Base-by-base conservation (phyloP, 2,113 vertebrate genomes). In the Labrus mixtus region DNA sequence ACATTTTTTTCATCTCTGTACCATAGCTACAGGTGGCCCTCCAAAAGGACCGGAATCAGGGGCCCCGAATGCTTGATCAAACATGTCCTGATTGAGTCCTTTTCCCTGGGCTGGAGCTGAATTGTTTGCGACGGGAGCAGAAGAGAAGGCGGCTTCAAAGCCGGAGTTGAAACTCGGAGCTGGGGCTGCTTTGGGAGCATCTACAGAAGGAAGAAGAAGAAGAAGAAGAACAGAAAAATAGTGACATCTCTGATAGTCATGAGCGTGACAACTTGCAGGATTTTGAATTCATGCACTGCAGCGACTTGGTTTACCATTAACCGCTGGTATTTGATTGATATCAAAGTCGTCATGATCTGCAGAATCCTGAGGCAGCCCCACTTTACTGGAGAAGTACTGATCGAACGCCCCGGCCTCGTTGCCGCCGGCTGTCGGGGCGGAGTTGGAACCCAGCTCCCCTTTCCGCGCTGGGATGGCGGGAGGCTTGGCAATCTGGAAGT, bases 401-500 rank as follows among this genome's bases (percentile, higher is more conserved):
- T 92, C 93, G 62, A 97, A 96, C 50, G 91, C 77, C 63, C 85
- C 90, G 0, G 63, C 58, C 81, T 93, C 91, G 12, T 85, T 93
- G 69, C 86, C 56, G 75, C 82, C 91, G 55, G 86, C 9, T 13
- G 77, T 17, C 2, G 59, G 55, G 50, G 62, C 87, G 51, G 92
- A 88, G 29, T 17, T 61, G 6, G 81, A 19, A 4, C 1, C 62
- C 0, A 90, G 89, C 33, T 97, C 97, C 64, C 94, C 95, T 90
- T 93, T 96, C 82, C 96, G 95, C 0, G 96, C 95, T 3, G 96
- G 96, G 25, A 97, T 94, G 20, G 95, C 94, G 4, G 96, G 96
- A 5, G 95, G 96, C 48, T 97, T 98, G 73, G 94, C 94, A 33
- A 98, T 75, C 65, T 97, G 97, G 87, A 98, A 98, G 86, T 98